Percentiles rank a stretch among this genome's conserved stretches.
These are phyloP conservation scores for Pentamera pediparva DNA, from an alignment of 53 echinoderm and acorn worm genomes.

Conservation along the genomic window DNA sequence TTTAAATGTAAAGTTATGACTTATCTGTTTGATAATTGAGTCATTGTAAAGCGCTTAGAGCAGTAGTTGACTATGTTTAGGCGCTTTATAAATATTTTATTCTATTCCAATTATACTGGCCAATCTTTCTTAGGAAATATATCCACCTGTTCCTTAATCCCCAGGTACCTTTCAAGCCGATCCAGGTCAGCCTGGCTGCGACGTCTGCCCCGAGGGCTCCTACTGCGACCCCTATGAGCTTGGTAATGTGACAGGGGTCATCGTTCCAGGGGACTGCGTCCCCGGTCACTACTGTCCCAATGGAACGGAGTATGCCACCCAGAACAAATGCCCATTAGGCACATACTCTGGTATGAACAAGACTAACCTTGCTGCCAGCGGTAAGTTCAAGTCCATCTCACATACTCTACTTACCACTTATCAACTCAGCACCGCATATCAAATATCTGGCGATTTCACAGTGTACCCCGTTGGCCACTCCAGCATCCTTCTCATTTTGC, in stretches of 20 bases:
- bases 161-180: conserved; percentile 80
- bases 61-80: not conserved
- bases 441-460: too few species aligned
- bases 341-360: conserved; percentile 83
- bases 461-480: too few species aligned
- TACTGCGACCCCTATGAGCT: conserved; percentile 97
- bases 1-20: too few species aligned
- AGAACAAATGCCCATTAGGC: conserved; percentile 86
- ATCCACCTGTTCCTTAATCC: not conserved
- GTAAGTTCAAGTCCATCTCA: conserved; percentile 25
- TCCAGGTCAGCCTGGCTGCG: conserved; percentile 66
- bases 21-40: too few species aligned
- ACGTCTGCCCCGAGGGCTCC: conserved; percentile 66
- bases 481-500: too few species aligned
- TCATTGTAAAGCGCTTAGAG: not conserved
- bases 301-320: conserved; percentile 82
- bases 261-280: conserved; percentile 84
- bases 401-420: not conserved
- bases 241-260: conserved; percentile 82
- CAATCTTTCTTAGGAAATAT: not conserved
- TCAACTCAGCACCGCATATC: too few species aligned
- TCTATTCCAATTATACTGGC: not conserved
- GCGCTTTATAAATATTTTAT: not conserved
- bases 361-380: conserved; percentile 65
- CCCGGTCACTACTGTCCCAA: conserved; percentile 92